Percentiles rank a stretch among this genome's conserved stretches.
Conservation (phyloP, 2,888 invertebrate species). For the Buathra laborator region DNA sequence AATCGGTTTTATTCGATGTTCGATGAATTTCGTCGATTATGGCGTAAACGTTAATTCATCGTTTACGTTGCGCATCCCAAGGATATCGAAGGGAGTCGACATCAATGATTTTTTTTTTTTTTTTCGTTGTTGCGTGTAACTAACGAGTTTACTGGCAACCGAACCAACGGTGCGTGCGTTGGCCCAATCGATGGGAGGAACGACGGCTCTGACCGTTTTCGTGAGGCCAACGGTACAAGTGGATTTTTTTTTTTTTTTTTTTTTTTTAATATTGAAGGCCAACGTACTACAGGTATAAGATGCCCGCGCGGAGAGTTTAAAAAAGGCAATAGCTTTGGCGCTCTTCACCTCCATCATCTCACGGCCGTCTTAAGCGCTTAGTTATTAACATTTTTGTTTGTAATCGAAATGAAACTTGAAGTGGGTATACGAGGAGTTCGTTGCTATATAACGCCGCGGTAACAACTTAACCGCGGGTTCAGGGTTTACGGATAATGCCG, state of each 20-base stretch:
- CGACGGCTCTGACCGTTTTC: constrained; percentile 20
- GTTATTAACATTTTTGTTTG: constrained; percentile 23
- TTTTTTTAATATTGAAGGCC: constrained; percentile 25
- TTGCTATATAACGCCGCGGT: neutral
- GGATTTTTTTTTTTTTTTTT: neutral
- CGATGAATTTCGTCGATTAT: neutral
- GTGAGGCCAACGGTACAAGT: constrained; percentile 18
- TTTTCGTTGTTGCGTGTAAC: neutral
- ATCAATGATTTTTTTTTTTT: neutral
- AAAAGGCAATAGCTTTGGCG: neutral
- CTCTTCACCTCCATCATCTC: neutral
- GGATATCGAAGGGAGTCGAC: neutral
- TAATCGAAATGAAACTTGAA: neutral
- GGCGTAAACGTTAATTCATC: neutral
- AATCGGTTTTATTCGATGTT: too few relatives aligned
- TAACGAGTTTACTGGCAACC: neutral
- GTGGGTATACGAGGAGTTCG: neutral
- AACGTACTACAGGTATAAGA: constrained; percentile 6
- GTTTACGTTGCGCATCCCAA: neutral
- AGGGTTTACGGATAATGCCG: constrained; percentile 32
- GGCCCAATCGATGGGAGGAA: neutral
- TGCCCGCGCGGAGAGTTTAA: neutral
- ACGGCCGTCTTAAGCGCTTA: constrained; percentile 1
- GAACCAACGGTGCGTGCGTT: neutral
- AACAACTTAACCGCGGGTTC: constrained; percentile 11